phyloP scores from a whole-genome alignment of 2,888 invertebrate species.

The Ornithoptera alexandrae region DNA sequence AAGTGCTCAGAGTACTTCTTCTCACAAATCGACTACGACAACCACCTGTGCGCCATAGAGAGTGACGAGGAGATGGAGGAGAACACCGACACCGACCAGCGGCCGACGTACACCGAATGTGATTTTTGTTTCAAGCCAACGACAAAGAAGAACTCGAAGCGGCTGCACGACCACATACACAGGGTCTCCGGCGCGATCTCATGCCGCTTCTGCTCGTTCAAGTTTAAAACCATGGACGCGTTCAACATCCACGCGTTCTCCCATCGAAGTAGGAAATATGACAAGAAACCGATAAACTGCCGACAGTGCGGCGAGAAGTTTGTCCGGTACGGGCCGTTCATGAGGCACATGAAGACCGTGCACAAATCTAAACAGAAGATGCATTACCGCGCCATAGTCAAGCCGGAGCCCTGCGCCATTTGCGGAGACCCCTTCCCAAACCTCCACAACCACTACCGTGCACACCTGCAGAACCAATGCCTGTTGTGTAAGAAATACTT shows the following conservation, averaged over 20 bases:
- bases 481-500: conserved; percentile 70
- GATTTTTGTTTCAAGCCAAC: conserved; percentile 73
- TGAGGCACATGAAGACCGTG: conserved; percentile 63
- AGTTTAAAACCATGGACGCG: conserved; percentile 73
- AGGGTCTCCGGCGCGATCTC: conserved; percentile 69
- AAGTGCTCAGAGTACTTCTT: conserved; percentile 74
- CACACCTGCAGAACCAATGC: conserved; percentile 80
- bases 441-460: conserved; percentile 81
- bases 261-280: conserved; percentile 71
- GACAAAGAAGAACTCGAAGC: conserved; percentile 58
- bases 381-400: conserved; percentile 65
- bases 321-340: conserved; percentile 69
- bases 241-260: conserved; percentile 75
- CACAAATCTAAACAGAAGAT: conserved; percentile 66
- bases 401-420: conserved; percentile 79
- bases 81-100: conserved; percentile 38
- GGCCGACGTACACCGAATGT: conserved; percentile 65
- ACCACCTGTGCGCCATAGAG: conserved; percentile 70
- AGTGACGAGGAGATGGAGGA: conserved; percentile 62
- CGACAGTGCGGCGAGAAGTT: conserved; percentile 68
- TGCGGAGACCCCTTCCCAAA: conserved; percentile 81
- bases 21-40: conserved; percentile 62
- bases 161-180: conserved; percentile 64
- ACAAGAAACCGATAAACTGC: conserved; percentile 69
- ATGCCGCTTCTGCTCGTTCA: conserved; percentile 70